A percentile compares a stretch with the other conserved stretches of the same genome.
Conservation (phyloP, 2,888 invertebrate genomes). For the Chromoteleia sp. region DNA sequence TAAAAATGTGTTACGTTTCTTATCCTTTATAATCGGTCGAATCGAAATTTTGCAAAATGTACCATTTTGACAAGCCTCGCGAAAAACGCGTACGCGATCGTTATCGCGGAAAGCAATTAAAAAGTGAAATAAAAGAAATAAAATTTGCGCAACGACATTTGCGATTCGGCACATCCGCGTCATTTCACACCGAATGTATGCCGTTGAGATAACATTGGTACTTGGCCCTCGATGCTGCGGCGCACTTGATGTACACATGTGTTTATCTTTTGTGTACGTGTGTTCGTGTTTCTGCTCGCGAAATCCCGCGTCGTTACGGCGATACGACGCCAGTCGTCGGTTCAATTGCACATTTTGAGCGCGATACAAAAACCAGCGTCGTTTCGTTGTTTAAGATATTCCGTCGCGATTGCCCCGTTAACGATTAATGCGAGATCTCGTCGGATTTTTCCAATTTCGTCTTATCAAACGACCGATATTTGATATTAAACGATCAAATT, state of each 20-base stretch:
- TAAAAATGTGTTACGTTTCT: too few relatives aligned
- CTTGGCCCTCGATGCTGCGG: conserved; percentile 65
- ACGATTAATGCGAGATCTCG: conserved; percentile 37
- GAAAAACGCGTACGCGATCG: conserved; percentile 7
- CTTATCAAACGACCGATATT: neutral
- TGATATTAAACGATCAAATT: neutral
- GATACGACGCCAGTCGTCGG: conserved; percentile 64
- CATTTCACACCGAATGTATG: conserved; percentile 57
- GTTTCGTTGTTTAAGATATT: conserved; percentile 54
- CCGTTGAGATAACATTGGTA: conserved; percentile 65
- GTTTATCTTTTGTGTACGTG: conserved; percentile 61
- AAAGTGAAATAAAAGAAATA: conserved; percentile 45
- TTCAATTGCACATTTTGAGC: conserved; percentile 67
- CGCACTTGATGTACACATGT: conserved; percentile 54
- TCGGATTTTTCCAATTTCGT: too few relatives aligned
- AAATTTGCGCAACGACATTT: conserved; percentile 45
- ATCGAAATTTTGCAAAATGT: too few relatives aligned
- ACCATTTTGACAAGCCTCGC: too few relatives aligned
- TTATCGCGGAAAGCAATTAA: conserved; percentile 48
- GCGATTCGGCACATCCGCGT: conserved; percentile 53
- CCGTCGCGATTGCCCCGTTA: conserved; percentile 21
- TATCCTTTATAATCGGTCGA: too few relatives aligned
- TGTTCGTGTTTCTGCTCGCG: conserved; percentile 49
- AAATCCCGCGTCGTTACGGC: conserved; percentile 63
- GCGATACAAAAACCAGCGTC: conserved; percentile 52